A percentile compares a stretch with the other conserved stretches of the same genome.
These are phyloP conservation scores for Polypedilum pembai DNA, from an alignment of 1,140 invertebrate genomes.

Conservation along the genomic window DNA sequence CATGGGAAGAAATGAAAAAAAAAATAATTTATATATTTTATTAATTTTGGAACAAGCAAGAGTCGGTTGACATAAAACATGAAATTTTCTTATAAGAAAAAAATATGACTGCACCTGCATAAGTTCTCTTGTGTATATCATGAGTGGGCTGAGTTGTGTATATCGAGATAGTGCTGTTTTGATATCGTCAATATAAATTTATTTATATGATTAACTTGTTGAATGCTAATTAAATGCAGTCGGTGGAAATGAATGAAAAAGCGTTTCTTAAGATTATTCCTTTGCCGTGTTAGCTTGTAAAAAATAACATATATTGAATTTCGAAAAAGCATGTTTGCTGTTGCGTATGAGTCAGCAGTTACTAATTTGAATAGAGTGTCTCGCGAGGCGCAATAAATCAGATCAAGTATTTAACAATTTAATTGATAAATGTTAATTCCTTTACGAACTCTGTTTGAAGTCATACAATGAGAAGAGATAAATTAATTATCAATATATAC, in stretches of 20 bases:
- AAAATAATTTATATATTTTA: background rate
- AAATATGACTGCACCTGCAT: slow-evolving; percentile 16
- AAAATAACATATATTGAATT: too few species aligned
- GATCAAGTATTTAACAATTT: too few species aligned
- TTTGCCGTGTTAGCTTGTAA: too few species aligned
- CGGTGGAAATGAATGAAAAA: slow-evolving; percentile 4
- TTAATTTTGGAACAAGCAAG: slow-evolving; percentile 18
- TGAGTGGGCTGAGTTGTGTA: background rate
- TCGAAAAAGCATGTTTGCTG: too few species aligned
- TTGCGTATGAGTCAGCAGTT: too few species aligned
- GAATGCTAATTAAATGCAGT: slow-evolving; percentile 11
- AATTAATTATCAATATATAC: too few species aligned
- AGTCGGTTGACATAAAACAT: slow-evolving; percentile 2
- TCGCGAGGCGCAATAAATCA: too few species aligned
- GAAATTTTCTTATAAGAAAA: background rate
- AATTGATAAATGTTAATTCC: too few species aligned
- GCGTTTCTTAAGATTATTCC: too few species aligned
- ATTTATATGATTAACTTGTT: background rate
- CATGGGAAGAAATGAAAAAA: background rate
- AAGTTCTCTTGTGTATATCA: background rate
- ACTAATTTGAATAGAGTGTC: too few species aligned
- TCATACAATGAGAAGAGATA: too few species aligned
- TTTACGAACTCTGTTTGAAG: too few species aligned
- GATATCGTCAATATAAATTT: background rate
- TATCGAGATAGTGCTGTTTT: background rate